Percentiles rank a stretch among this genome's conserved stretches.
Conservation (phyloP, 2,797 vertebrate species). For the Podarcis siculus region DNA sequence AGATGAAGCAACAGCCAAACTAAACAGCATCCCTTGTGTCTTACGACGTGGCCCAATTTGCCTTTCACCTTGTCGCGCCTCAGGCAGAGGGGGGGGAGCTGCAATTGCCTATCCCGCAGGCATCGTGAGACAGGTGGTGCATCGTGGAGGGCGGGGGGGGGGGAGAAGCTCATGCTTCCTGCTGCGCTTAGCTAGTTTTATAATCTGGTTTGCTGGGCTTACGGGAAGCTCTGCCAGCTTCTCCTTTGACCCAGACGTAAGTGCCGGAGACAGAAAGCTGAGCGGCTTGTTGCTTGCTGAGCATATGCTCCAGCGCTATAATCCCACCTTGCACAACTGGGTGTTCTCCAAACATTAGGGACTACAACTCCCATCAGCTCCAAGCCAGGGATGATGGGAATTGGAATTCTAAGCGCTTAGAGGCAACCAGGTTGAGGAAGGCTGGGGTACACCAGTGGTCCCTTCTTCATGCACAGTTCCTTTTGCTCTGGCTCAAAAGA, state of each 20-base stretch:
- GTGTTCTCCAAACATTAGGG: neutral
- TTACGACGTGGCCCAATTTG: neutral
- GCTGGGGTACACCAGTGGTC: too few species aligned
- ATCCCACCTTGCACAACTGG: neutral
- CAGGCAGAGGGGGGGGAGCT: neutral
- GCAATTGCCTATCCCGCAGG: neutral
- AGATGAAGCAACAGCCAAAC: neutral
- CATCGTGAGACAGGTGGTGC: neutral
- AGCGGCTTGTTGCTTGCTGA: neutral
- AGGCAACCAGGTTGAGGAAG: too few species aligned
- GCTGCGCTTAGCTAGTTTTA: neutral
- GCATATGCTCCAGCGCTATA: neutral
- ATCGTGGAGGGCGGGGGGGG: too few species aligned
- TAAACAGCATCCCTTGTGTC: neutral
- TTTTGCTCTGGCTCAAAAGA: neutral
- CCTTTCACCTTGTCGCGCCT: neutral
- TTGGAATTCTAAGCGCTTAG: neutral
- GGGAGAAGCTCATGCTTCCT: neutral
- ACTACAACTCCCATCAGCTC: neutral
- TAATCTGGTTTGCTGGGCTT: neutral
- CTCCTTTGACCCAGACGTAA: neutral
- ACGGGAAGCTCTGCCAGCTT: too few species aligned
- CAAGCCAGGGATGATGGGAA: neutral
- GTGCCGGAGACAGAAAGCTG: neutral
- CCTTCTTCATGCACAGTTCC: too few species aligned